Base-by-base conservation (phyloP, 2,797 vertebrate genomes). In the Selene dorsalis region DNA sequence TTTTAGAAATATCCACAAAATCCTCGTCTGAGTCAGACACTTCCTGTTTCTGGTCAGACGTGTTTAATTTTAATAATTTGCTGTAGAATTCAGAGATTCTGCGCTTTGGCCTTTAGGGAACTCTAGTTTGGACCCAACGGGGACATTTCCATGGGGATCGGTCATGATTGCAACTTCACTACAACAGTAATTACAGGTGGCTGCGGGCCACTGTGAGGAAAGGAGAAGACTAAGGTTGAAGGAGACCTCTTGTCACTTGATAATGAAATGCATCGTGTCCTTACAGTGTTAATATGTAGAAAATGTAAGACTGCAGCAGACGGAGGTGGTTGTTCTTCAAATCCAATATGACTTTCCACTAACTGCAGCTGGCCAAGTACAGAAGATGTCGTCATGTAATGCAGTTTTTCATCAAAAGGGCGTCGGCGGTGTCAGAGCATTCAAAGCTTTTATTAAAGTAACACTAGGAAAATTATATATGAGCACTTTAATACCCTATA, bases 401-500 rank as follows among this genome's bases (percentile, higher is more conserved):
- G 9, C 68, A 50, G 26, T 48, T 48, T 58, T 71, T 63, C 13
- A 75, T 65, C 65, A 60, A 57, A 28, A 83, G 66, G 16, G 41
- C 0, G 6, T 24, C 32, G 28, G 38, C 26, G 22, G 43, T 57
- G 41, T 74, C 47, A 55, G 14, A 83, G 53, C 69, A 80, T 83
- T 17, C 73, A 79, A 48, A 73, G 57, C 6, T 56, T 69, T 59
- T 59, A 57, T 58, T 39, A 3, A 61, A 64, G 35, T 83, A 80
- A 86, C 26, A 70, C 58, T 39, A 90, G 47, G 53, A 80, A 65
- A 89, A 75, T 88, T 64, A 73, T 86, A 89, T 91, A 90, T 90
- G 86, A 92, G 91, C 93, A 94, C 93, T 93, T 94, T 94, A 94
- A 88, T 84, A 72, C 55, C 68, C 72, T 88, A 77, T 79, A 73